Conservation (phyloP, 2,888 invertebrate species). For the Drosophila demipolita region DNA sequence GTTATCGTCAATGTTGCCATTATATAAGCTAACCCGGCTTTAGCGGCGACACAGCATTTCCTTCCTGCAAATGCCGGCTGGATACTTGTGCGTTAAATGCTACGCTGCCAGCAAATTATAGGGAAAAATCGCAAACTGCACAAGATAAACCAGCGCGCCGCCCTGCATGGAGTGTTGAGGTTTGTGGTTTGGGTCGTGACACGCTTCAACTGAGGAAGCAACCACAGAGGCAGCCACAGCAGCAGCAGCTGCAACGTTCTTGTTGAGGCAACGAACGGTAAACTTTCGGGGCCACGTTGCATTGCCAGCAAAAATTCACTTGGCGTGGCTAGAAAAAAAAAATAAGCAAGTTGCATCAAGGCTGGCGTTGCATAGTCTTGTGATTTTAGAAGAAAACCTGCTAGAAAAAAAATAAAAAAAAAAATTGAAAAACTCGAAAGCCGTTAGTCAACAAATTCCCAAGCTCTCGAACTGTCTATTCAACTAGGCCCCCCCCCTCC, state of each 20-base stretch:
- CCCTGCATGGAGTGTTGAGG: slow-evolving; percentile 35
- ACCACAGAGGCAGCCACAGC: slow-evolving; percentile 1
- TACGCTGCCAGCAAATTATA: slow-evolving; percentile 55
- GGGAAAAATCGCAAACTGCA: slow-evolving; percentile 33
- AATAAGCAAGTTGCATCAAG: slow-evolving; percentile 43
- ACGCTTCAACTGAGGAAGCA: slow-evolving; percentile 48
- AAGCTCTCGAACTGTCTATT: slow-evolving; percentile 24
- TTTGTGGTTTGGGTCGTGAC: slow-evolving; percentile 41
- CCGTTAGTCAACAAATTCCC: slow-evolving; percentile 33
- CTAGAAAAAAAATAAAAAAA: slow-evolving; percentile 25
- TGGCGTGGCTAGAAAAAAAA: slow-evolving; percentile 25
- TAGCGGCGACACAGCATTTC: slow-evolving; percentile 78
- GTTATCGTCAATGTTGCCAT: slow-evolving; percentile 77
- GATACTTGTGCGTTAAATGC: slow-evolving; percentile 65
- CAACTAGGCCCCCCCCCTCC: background rate
- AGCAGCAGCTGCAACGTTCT: slow-evolving; percentile 13
- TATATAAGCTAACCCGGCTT: slow-evolving; percentile 79
- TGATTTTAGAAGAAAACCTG: slow-evolving; percentile 46
- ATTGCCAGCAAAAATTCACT: slow-evolving; percentile 66
- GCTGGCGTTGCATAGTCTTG: slow-evolving; percentile 61
- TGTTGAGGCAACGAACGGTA: slow-evolving; percentile 36
- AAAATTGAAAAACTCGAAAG: slow-evolving; percentile 1
- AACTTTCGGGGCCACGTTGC: slow-evolving; percentile 69
- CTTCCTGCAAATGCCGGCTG: slow-evolving; percentile 52
- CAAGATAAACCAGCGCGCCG: slow-evolving; percentile 39